Conservation (phyloP, 1,140 invertebrate genomes). For the Sweltsa coloradensis region DNA sequence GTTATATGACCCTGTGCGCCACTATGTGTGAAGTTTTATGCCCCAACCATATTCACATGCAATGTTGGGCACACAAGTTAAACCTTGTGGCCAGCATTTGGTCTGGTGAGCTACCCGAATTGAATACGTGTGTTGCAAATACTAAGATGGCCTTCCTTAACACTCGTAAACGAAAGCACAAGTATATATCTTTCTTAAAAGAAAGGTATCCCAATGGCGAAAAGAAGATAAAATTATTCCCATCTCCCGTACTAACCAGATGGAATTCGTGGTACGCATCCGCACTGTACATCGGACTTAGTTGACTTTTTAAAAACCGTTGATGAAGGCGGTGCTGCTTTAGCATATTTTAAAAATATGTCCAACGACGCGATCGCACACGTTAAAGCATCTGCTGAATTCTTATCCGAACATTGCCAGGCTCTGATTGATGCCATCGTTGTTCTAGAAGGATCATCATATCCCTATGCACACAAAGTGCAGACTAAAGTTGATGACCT, state of each 20-base stretch:
- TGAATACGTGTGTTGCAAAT: background rate
- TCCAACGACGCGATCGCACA: too few relatives aligned
- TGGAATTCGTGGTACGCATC: slow-evolving; percentile 6
- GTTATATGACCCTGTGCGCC: slow-evolving; percentile 2
- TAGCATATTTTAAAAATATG: too few relatives aligned
- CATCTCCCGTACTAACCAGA: slow-evolving; percentile 2
- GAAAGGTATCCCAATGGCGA: slow-evolving; percentile 5
- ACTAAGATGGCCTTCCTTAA: slow-evolving; percentile 3
- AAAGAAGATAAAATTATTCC: slow-evolving; percentile 1
- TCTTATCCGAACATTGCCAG: too few relatives aligned
- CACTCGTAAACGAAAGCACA: slow-evolving; percentile 4
- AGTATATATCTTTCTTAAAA: background rate
- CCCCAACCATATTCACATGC: background rate
- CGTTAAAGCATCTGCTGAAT: too few relatives aligned
- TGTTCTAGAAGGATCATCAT: too few relatives aligned
- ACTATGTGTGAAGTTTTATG: slow-evolving; percentile 2
- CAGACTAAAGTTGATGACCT: too few relatives aligned
- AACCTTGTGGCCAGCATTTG: slow-evolving; percentile 3
- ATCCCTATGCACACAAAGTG: too few relatives aligned
- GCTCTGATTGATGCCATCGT: too few relatives aligned
- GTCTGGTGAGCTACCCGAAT: background rate
- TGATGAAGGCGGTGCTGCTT: background rate
- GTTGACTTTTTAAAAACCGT: slow-evolving; percentile 5
- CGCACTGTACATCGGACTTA: slow-evolving; percentile 1
- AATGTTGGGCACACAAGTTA: slow-evolving; percentile 2